Conservation (phyloP, 2,113 vertebrate species). For the Canis aureus region DNA sequence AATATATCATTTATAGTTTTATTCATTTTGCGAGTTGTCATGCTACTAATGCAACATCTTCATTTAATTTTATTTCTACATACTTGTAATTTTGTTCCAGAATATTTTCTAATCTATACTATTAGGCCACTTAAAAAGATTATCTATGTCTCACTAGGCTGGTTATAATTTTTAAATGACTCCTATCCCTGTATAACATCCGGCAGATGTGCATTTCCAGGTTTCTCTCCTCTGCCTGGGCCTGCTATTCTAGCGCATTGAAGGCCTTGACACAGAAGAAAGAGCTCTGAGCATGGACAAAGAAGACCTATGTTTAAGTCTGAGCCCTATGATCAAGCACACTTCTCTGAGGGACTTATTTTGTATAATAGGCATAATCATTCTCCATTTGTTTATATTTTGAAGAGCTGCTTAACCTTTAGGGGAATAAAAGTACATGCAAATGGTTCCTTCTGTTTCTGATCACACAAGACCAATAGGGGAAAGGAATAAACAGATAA, state of each 20-base stretch:
- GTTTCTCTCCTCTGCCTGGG: not conserved
- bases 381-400: constrained; percentile 60
- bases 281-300: not conserved
- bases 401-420: constrained; percentile 39
- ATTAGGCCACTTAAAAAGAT: not conserved
- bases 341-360: constrained; percentile 26
- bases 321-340: constrained; percentile 36
- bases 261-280: not conserved
- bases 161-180: not conserved
- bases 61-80: not conserved
- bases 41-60: not conserved
- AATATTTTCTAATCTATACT: not conserved
- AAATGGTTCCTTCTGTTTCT: constrained; percentile 2
- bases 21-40: constrained; percentile 41
- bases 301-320: constrained; percentile 21
- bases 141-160: not conserved
- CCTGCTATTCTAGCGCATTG: not conserved
- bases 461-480: not conserved
- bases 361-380: constrained; percentile 25
- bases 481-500: constrained; percentile 30
- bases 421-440: not conserved
- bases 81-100: constrained; percentile 2
- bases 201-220: not conserved
- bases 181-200: not conserved
- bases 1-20: not conserved